Conservation (phyloP, 2,797 vertebrate genomes). For the Lindbergichthys nudifrons region DNA sequence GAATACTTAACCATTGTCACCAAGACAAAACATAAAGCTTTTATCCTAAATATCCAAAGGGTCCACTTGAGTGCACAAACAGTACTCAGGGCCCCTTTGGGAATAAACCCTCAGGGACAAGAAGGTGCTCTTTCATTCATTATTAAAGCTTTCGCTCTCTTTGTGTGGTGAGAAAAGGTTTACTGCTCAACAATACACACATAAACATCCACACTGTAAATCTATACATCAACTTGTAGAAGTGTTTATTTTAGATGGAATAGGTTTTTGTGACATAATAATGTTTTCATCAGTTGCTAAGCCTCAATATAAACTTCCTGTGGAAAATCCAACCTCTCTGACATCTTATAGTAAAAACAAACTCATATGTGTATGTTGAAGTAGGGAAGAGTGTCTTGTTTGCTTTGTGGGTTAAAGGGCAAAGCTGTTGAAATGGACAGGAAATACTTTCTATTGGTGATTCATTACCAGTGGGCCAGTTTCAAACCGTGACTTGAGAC, state of each 20-base stretch:
- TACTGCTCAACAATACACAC: conserved; percentile 14
- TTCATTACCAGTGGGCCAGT: conserved; percentile 52
- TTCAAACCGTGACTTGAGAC: conserved; percentile 11
- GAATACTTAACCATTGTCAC: conserved; percentile 1
- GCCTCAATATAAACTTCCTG: conserved; percentile 21
- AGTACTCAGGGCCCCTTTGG: conserved; percentile 20
- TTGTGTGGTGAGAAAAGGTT: conserved; percentile 27
- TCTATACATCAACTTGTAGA: not conserved
- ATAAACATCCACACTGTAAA: not conserved
- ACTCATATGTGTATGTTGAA: conserved; percentile 9
- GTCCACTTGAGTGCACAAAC: conserved; percentile 39
- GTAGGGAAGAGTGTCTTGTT: conserved; percentile 34
- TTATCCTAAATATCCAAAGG: conserved; percentile 30
- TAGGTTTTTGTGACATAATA: not conserved
- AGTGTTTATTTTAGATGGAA: conserved; percentile 18
- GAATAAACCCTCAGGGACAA: conserved; percentile 31
- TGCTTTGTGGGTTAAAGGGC: conserved; percentile 66
- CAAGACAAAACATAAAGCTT: conserved; percentile 24
- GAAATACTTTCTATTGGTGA: conserved; percentile 58
- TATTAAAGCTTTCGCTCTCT: conserved; percentile 57
- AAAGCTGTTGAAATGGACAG: conserved; percentile 73
- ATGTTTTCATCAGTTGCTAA: conserved; percentile 11
- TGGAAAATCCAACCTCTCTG: conserved; percentile 10
- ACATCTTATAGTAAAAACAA: conserved; percentile 39
- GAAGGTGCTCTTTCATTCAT: conserved; percentile 51